Evolutionary conservation across 1,140 invertebrate species (phyloP).

Genomic region (Drosophila kikkawai): DNA sequence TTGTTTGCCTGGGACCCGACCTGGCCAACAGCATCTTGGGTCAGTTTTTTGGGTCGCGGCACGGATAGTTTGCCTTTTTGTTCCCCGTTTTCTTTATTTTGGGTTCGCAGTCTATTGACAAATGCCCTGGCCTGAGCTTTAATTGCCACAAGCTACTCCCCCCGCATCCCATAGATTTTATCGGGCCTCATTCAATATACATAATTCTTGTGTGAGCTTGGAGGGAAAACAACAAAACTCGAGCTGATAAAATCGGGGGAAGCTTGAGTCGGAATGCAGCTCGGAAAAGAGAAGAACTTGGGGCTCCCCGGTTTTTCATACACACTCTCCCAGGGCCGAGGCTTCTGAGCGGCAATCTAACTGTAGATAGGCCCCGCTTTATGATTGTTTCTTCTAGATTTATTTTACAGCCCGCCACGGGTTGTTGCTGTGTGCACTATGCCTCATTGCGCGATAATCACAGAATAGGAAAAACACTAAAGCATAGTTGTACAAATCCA

Average conservation of each 20-base stretch:
- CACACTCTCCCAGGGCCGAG: background rate
- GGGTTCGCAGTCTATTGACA: slow-evolving; percentile 60
- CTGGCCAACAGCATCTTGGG: slow-evolving; percentile 43
- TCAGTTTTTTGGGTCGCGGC: slow-evolving; percentile 55
- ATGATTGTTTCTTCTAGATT: slow-evolving; percentile 52
- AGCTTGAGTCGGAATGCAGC: slow-evolving; percentile 23
- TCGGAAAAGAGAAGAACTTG: background rate
- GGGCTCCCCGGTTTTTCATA: background rate
- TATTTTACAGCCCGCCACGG: slow-evolving; percentile 46
- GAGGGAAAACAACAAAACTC: slow-evolving; percentile 29
- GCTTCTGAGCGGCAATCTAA: slow-evolving; percentile 27
- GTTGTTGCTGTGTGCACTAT: slow-evolving; percentile 29
- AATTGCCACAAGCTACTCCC: slow-evolving; percentile 52
- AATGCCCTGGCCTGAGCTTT: slow-evolving; percentile 59
- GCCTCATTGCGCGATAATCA: slow-evolving; percentile 44
- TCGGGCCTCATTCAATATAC: slow-evolving; percentile 62
- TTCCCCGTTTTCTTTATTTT: slow-evolving; percentile 5
- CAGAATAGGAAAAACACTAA: slow-evolving; percentile 22
- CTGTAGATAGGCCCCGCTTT: slow-evolving; percentile 33
- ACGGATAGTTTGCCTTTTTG: slow-evolving; percentile 29
- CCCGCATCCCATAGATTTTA: slow-evolving; percentile 37
- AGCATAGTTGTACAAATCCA: slow-evolving; percentile 11
- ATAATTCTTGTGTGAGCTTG: slow-evolving; percentile 44
- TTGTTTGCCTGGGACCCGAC: slow-evolving; percentile 41
- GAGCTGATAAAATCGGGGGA: slow-evolving; percentile 55